Evolutionary conservation across 2,113 vertebrate genomes (phyloP).

Genomic region (Bombycilla garrulus): DNA sequence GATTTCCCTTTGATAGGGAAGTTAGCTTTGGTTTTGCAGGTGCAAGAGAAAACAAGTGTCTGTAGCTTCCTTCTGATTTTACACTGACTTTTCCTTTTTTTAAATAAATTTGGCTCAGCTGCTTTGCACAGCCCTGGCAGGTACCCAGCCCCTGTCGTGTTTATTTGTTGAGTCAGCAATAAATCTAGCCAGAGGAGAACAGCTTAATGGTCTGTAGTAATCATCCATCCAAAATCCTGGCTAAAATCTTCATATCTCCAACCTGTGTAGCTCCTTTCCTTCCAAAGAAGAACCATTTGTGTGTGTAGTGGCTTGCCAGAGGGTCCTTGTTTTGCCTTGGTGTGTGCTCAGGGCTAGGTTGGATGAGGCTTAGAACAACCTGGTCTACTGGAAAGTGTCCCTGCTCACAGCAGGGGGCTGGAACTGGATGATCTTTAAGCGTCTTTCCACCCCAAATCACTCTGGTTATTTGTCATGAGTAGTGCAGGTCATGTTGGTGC

Average conservation of each 20-base stretch:
- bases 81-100: not conserved
- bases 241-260: not conserved
- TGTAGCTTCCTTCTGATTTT: not conserved
- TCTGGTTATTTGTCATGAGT: not conserved
- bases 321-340: not conserved
- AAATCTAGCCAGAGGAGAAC: not conserved
- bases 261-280: not conserved
- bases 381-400: not conserved
- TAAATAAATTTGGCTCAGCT: not conserved
- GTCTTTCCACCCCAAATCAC: not conserved
- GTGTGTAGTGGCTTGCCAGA: not conserved
- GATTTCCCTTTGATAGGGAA: not conserved
- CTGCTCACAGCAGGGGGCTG: not conserved
- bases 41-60: not conserved
- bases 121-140: not conserved
- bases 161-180: conserved; percentile 18
- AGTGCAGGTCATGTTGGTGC: not conserved
- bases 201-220: not conserved
- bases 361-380: not conserved
- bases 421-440: not conserved
- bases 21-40: not conserved
- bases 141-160: not conserved
- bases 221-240: not conserved
- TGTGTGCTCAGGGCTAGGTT: not conserved
- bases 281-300: not conserved